These are phyloP conservation scores for Melanerpes aurifrons DNA, from an alignment of 2,113 vertebrate species.

Conservation along the genomic window DNA sequence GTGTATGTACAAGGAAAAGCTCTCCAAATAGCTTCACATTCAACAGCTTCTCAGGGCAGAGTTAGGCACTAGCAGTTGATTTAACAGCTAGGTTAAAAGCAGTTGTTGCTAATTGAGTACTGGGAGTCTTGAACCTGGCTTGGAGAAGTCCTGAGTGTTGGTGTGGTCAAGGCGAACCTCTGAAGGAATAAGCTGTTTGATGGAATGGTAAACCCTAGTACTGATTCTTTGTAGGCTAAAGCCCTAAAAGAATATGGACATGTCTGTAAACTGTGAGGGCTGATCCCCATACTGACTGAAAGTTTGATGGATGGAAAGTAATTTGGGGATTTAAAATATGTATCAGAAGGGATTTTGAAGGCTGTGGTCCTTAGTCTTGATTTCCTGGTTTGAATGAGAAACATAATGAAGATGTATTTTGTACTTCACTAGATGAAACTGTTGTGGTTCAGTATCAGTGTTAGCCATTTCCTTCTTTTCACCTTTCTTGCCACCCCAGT, in stretches of 20 bases:
- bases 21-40: background rate
- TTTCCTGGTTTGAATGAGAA: slow-evolving; percentile 21
- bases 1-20: background rate
- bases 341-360: background rate
- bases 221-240: background rate
- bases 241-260: background rate
- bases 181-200: background rate
- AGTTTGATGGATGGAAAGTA: background rate
- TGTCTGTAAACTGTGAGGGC: background rate
- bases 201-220: accelerated
- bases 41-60: background rate
- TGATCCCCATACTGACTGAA: background rate
- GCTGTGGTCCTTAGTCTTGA: background rate
- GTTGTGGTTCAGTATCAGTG: background rate
- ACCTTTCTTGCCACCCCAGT: background rate
- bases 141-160: background rate
- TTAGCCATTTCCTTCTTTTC: background rate
- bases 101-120: background rate
- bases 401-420: background rate
- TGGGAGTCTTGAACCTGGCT: background rate
- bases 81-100: background rate
- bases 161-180: background rate
- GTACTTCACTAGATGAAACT: background rate
- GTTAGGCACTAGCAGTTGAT: background rate
- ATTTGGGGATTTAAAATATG: background rate